Conservation (phyloP, 1,140 invertebrate species). For the Heterodera schachtii region DNA sequence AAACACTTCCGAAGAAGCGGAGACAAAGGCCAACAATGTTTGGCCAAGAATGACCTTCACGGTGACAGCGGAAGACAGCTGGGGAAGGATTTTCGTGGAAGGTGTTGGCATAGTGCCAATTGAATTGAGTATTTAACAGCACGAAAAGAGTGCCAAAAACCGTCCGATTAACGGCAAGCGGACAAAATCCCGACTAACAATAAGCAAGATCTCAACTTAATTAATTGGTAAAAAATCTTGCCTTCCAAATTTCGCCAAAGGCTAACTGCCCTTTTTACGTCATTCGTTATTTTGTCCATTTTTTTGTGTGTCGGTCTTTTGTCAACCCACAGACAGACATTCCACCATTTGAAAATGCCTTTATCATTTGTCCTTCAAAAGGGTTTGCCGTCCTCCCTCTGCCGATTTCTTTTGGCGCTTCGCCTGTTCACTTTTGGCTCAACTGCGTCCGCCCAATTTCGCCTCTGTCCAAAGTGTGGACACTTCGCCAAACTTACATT, state of each 20-base stretch:
- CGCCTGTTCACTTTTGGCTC: background rate
- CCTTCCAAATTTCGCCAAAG: too few species aligned
- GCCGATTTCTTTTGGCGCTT: background rate
- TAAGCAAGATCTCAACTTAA: too few species aligned
- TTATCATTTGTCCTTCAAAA: background rate
- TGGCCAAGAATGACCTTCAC: constrained; percentile 16
- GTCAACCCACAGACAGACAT: too few species aligned
- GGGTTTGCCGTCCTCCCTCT: constrained; percentile 6
- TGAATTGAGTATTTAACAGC: too few species aligned
- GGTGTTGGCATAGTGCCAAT: too few species aligned
- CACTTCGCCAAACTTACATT: background rate
- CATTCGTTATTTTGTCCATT: too few species aligned
- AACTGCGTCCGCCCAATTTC: background rate
- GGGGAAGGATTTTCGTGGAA: constrained; percentile 16
- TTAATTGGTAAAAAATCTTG: too few species aligned
- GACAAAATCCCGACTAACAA: too few species aligned
- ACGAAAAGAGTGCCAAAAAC: too few species aligned
- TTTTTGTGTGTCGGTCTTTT: too few species aligned
- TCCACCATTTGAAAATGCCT: background rate
- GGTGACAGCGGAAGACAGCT: constrained; percentile 19
- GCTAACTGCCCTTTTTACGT: too few species aligned
- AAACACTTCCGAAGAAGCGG: background rate
- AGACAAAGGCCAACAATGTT: background rate
- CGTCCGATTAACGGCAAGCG: too few species aligned
- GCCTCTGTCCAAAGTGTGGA: background rate